Conservation (phyloP, 2,113 vertebrate genomes). For the Spermophilus dauricus region DNA sequence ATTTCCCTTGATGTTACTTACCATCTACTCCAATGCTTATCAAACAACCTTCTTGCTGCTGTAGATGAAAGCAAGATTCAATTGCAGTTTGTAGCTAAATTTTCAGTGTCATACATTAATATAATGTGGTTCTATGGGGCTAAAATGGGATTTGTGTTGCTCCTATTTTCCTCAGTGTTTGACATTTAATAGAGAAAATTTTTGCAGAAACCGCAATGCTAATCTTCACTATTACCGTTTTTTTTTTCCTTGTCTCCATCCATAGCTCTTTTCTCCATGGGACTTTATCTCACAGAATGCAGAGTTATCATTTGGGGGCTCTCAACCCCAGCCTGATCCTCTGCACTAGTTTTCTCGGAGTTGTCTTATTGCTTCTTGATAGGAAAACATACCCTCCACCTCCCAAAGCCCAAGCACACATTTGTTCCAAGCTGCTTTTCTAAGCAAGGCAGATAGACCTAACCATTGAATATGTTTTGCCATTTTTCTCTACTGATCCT, state of each 20-base stretch:
- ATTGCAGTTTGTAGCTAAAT: neutral
- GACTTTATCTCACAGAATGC: neutral
- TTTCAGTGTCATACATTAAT: neutral
- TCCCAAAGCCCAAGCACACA: neutral
- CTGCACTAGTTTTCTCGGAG: neutral
- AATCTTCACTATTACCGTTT: neutral
- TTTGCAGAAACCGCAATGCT: neutral
- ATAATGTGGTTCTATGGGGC: neutral
- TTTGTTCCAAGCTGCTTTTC: neutral
- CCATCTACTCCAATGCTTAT: neutral
- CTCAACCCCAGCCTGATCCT: neutral
- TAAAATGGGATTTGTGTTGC: neutral
- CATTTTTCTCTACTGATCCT: neutral
- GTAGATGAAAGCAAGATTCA: neutral
- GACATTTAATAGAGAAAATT: neutral
- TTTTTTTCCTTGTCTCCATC: neutral
- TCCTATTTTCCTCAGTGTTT: neutral
- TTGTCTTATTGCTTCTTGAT: neutral
- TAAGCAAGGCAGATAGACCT: neutral
- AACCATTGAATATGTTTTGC: neutral
- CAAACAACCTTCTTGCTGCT: neutral
- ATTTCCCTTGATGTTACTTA: neutral
- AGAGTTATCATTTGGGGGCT: neutral
- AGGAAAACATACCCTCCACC: neutral
- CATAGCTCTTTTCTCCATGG: neutral